phyloP scores from a whole-genome alignment of 2,113 vertebrate species.

The Spizaetus ornatus region DNA sequence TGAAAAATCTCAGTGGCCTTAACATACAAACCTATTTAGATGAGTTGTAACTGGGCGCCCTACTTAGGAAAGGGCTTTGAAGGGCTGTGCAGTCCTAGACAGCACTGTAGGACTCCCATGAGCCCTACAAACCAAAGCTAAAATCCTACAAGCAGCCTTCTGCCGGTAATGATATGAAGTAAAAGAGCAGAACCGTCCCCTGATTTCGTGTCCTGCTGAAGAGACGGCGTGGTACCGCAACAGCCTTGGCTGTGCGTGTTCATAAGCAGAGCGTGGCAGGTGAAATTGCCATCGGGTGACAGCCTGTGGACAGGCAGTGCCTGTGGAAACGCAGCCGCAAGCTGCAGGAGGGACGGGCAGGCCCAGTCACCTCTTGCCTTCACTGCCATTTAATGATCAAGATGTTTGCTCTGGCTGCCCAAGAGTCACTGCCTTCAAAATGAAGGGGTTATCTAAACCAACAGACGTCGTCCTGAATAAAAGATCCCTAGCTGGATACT shows the following conservation, averaged over 20 bases:
- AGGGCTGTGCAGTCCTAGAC: not conserved
- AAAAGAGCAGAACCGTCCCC: not conserved
- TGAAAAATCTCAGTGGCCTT: slow-evolving; percentile 39
- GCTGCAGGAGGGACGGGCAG: not conserved
- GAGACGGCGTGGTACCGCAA: not conserved
- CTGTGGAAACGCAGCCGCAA: not conserved
- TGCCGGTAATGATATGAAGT: fast-evolving
- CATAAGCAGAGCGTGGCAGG: not conserved
- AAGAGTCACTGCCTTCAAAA: not conserved
- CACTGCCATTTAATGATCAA: not conserved
- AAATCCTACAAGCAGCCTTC: not conserved
- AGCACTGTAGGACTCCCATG: not conserved
- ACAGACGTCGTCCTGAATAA: not conserved
- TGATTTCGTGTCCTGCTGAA: not conserved
- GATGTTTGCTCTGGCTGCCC: not conserved
- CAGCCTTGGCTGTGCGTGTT: not conserved
- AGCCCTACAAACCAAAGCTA: not conserved
- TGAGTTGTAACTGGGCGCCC: not conserved
- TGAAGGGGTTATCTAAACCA: not conserved
- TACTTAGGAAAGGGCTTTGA: not conserved
- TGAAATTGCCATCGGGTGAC: not conserved
- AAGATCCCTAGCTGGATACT: not conserved
- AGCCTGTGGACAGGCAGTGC: not conserved
- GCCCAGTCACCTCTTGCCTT: not conserved
- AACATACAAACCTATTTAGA: slow-evolving; percentile 46